Evolutionary conservation across 2,113 vertebrate species (phyloP), one percentile per base, ranked within the genome.

Genomic region (Oncorhynchus nerka): DNA sequence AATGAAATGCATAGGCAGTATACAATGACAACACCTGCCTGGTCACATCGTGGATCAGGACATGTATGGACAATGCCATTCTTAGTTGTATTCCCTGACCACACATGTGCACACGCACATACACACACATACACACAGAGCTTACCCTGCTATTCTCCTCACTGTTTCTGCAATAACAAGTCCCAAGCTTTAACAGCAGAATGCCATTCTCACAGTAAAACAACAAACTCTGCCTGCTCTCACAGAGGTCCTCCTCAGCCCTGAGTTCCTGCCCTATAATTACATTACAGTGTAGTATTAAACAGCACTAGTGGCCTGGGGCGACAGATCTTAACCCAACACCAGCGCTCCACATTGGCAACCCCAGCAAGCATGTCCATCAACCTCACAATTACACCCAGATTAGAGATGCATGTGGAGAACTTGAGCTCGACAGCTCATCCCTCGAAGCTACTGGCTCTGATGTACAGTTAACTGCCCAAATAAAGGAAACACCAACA

Each of bases 341-440:
- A 70, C 68, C 30, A 19, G 51, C 51, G 30, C 26, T 72, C 22
- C 71, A 70, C 77, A 71, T 7, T 6, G 3, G 34, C 69, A 82
- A 81, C 68, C 74, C 79, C 81, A 77, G 66, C 78, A 81, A 79
- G 83, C 83, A 76, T 77, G 88, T 89, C 80, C 74, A 79, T 91
- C 89, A 92, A 74, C 34, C 76, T 24, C 28, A 61, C 75, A 85
- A 84, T 87, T 81, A 88, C 34, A 77, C 75, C 20, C 6, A 81
- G 76, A 89, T 87, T 85, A 84, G 68, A 80, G 75, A 66, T 48
- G 45, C 74, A 70, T 77, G 73, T 57, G 74, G 39, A 84, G 48
- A 45, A 64, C 68, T 70, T 9, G 12, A n/a, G 68, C 57, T 75
- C 81, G 81, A 85, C 86, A 75, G 79, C 82, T 81, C 34, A 48